These are phyloP conservation scores for Cordilura impudica DNA, from an alignment of 2,888 invertebrate genomes.

Conservation along the genomic window DNA sequence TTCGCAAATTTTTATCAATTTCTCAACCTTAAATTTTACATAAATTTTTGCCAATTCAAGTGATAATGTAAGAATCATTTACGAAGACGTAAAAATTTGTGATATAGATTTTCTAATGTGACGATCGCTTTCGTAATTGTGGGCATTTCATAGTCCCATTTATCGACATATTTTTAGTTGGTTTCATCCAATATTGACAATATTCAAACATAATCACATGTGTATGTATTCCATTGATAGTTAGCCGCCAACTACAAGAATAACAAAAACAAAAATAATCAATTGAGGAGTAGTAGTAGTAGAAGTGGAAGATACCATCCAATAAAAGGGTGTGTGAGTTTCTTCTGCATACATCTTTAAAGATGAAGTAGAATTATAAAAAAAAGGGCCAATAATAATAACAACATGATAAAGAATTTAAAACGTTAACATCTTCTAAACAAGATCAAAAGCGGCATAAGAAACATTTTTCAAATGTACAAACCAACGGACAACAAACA, in stretches of 20 bases:
- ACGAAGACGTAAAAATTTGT: too few species aligned
- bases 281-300: slow-evolving; percentile 45
- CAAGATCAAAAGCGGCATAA: slow-evolving; percentile 61
- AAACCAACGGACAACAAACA: slow-evolving; percentile 2
- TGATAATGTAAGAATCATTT: too few species aligned
- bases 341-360: not conserved
- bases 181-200: not conserved
- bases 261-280: slow-evolving; percentile 25
- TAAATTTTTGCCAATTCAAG: too few species aligned
- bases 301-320: not conserved
- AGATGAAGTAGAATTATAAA: slow-evolving; percentile 4
- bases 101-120: too few species aligned
- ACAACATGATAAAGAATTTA: slow-evolving; percentile 48
- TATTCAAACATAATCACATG: slow-evolving; percentile 13
- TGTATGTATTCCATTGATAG: not conserved
- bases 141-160: too few species aligned
- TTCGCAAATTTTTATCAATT: too few species aligned
- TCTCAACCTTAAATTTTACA: too few species aligned
- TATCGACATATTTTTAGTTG: too few species aligned
- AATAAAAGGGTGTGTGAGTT: slow-evolving; percentile 36
- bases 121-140: too few species aligned
- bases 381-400: slow-evolving; percentile 28
- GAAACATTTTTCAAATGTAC: slow-evolving; percentile 48
- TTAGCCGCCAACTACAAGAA: slow-evolving; percentile 28
- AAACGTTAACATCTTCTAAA: slow-evolving; percentile 57